These are phyloP conservation scores for Alectoris magna DNA, from an alignment of 2,797 vertebrate species.

Conservation along the genomic window DNA sequence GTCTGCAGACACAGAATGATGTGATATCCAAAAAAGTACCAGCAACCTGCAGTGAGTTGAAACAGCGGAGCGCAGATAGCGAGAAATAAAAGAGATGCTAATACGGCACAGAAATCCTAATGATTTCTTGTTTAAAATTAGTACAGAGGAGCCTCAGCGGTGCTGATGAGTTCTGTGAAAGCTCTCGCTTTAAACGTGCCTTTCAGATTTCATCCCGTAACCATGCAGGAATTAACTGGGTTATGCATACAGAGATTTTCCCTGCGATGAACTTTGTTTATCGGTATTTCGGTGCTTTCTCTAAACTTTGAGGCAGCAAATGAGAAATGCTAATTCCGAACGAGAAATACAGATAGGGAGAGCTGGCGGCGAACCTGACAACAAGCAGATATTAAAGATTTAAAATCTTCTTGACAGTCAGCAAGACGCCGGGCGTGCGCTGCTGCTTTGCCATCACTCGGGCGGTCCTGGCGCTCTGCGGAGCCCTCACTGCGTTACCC, in stretches of 20 bases:
- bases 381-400: conserved; percentile 62
- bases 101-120: conserved; percentile 24
- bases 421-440: background rate
- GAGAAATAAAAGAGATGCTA: conserved; percentile 24
- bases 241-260: conserved; percentile 54
- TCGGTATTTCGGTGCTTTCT: conserved; percentile 31
- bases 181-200: conserved; percentile 23
- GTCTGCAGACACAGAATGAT: background rate
- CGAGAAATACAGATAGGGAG: conserved; percentile 22
- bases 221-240: conserved; percentile 52
- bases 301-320: conserved; percentile 54
- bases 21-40: background rate
- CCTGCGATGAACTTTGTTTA: conserved; percentile 63
- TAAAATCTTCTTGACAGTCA: conserved; percentile 61
- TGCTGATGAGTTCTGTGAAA: conserved; percentile 34
- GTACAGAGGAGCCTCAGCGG: conserved; percentile 23
- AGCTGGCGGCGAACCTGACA: conserved; percentile 51
- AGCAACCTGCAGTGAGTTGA: conserved; percentile 42
- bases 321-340: conserved; percentile 54
- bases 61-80: background rate
- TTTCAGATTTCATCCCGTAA: conserved; percentile 39
- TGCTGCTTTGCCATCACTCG: conserved; percentile 41
- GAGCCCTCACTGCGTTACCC: background rate
- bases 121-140: conserved; percentile 65
- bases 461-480: background rate